These are phyloP conservation scores for Drosophila stalkeri DNA, from an alignment of 2,888 invertebrate genomes.

Conservation along the genomic window DNA sequence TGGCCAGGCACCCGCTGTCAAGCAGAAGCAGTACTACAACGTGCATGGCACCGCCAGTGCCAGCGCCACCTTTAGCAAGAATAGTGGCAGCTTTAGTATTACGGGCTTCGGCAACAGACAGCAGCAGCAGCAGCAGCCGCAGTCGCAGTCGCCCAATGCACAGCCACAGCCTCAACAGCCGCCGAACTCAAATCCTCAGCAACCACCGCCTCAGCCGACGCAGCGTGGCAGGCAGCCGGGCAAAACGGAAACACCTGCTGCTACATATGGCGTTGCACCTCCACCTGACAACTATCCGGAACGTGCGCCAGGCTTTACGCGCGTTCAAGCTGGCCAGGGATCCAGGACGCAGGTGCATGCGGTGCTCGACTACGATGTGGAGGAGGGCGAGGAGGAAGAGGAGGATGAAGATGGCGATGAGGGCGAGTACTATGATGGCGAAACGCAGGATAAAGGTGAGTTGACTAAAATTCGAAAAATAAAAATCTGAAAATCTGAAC, in stretches of 20 bases:
- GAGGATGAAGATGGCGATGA: conserved; percentile 67
- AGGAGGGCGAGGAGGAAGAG: conserved; percentile 84
- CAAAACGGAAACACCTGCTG: conserved; percentile 68
- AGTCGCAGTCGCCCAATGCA: conserved; percentile 29
- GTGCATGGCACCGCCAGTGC: conserved; percentile 69
- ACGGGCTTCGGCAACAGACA: conserved; percentile 72
- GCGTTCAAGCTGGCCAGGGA: conserved; percentile 87
- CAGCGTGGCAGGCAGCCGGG: conserved; percentile 47
- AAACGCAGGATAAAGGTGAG: conserved; percentile 72
- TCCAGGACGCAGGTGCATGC: conserved; percentile 86
- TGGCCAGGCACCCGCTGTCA: conserved; percentile 48
- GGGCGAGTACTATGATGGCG: conserved; percentile 81
- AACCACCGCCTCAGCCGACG: conserved; percentile 20
- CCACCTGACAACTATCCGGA: conserved; percentile 84
- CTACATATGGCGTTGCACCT: conserved; percentile 66
- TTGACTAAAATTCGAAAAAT: conserved; percentile 3
- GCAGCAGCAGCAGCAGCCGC: conserved; percentile 33
- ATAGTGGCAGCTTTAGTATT: conserved; percentile 75
- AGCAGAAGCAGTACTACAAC: conserved; percentile 77
- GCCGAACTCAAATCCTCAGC: conserved; percentile 24
- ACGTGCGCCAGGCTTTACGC: conserved; percentile 88
- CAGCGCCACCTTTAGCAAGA: conserved; percentile 60
- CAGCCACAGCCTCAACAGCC: conserved; percentile 21
- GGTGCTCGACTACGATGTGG: conserved; percentile 85
- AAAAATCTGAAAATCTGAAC: fast-evolving